These are phyloP conservation scores for Novumbra hubbsi DNA, from an alignment of 2,797 vertebrate genomes.

Conservation along the genomic window DNA sequence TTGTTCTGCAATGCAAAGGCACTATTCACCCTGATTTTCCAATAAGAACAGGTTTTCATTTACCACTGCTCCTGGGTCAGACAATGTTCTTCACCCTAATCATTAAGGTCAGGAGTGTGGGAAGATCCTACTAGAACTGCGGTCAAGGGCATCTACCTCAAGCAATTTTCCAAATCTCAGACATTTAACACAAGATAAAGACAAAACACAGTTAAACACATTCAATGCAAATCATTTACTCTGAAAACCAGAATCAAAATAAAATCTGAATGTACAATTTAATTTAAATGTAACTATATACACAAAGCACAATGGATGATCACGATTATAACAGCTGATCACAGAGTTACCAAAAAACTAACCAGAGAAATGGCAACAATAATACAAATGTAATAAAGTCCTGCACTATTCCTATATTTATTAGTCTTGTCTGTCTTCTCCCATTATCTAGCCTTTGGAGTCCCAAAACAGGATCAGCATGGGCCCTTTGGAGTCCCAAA, in stretches of 20 bases:
- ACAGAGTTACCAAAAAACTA: constrained; percentile 26
- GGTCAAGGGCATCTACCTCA: not conserved
- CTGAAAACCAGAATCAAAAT: constrained; percentile 14
- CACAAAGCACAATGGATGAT: constrained; percentile 59
- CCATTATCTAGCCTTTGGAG: not conserved
- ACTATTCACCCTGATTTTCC: constrained; percentile 57
- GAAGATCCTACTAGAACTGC: not conserved
- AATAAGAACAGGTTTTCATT: not conserved
- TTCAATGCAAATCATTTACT: constrained; percentile 19
- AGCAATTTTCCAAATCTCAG: constrained; percentile 39
- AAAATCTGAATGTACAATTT: constrained; percentile 25
- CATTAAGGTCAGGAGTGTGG: not conserved
- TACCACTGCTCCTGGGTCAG: not conserved
- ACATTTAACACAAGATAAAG: constrained; percentile 49
- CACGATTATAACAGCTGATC: constrained; percentile 38
- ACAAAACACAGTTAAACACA: constrained; percentile 38
- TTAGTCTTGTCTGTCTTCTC: constrained; percentile 13
- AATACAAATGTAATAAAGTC: constrained; percentile 3
- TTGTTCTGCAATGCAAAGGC: constrained; percentile 56
- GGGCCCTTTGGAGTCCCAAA: not conserved
- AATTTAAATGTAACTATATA: constrained; percentile 36
- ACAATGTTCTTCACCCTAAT: not conserved
- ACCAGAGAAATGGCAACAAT: constrained; percentile 12
- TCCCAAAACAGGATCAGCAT: not conserved
- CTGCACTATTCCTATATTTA: constrained; percentile 3